Evolutionary conservation across 2,888 invertebrate species (phyloP).

Genomic region (Lycocerus yunnanus): DNA sequence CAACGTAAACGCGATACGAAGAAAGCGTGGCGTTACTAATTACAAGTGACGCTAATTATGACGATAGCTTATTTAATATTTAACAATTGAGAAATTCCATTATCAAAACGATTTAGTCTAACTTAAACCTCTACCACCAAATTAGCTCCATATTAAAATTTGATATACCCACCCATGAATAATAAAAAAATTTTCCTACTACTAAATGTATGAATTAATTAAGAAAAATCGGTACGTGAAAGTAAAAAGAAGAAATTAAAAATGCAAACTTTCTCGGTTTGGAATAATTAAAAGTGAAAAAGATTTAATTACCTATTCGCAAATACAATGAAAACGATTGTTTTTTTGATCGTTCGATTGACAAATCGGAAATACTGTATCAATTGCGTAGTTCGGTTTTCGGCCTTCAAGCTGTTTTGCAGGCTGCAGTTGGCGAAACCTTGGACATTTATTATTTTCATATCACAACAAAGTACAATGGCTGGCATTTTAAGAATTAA

Average conservation of each 20-base stretch:
- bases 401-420: constrained; percentile 9
- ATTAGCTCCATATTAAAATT: neutral
- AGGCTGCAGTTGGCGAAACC: constrained; percentile 3
- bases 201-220: neutral
- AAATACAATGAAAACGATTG: neutral
- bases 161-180: neutral
- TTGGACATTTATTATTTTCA: neutral
- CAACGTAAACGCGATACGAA: neutral
- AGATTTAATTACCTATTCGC: neutral
- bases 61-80: neutral
- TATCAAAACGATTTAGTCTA: neutral
- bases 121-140: neutral
- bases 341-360: neutral
- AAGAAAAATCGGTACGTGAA: neutral
- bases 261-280: neutral
- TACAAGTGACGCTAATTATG: neutral
- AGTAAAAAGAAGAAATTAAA: neutral
- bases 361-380: neutral
- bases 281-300: neutral
- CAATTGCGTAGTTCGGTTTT: constrained; percentile 4
- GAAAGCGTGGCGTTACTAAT: neutral
- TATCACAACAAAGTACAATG: neutral
- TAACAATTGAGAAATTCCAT: neutral
- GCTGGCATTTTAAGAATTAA: constrained; percentile 2
- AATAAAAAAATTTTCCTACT: neutral